Percentiles rank a stretch among this genome's conserved stretches.
These are phyloP conservation scores for Buphagus erythrorhynchus DNA, from an alignment of 2,797 vertebrate genomes.

Conservation along the genomic window DNA sequence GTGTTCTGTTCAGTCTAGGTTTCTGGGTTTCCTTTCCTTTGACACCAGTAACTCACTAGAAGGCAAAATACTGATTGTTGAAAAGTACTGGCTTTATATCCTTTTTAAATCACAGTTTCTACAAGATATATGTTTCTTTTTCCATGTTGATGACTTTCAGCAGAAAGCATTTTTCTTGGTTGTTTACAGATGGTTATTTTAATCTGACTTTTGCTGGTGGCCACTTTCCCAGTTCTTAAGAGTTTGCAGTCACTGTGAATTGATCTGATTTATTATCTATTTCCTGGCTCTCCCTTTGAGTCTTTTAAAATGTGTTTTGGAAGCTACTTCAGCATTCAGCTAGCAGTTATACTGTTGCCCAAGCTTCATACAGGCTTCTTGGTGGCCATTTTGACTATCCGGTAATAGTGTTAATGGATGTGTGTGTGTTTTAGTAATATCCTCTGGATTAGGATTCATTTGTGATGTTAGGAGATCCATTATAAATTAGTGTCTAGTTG, in stretches of 20 bases:
- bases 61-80: not conserved
- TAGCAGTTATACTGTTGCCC: not conserved
- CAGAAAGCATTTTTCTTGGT: slow-evolving; percentile 19
- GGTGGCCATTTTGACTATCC: not conserved
- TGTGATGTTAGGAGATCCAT: not conserved
- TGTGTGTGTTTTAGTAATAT: not conserved
- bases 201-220: not conserved
- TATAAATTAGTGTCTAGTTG: not conserved
- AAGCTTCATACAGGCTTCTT: not conserved
- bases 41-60: not conserved
- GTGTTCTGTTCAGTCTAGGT: not conserved
- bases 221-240: not conserved
- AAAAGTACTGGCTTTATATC: not conserved
- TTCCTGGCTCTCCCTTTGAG: not conserved
- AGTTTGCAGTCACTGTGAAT: not conserved
- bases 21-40: not conserved
- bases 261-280: slow-evolving; percentile 4
- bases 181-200: slow-evolving; percentile 1
- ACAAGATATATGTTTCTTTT: not conserved
- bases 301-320: not conserved
- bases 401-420: not conserved
- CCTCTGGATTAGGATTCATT: not conserved
- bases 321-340: not conserved
- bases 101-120: slow-evolving; percentile 2
- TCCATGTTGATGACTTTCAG: not conserved